phyloP scores from a whole-genome alignment of 2,888 invertebrate species.

The Napeogenes inachia region DNA sequence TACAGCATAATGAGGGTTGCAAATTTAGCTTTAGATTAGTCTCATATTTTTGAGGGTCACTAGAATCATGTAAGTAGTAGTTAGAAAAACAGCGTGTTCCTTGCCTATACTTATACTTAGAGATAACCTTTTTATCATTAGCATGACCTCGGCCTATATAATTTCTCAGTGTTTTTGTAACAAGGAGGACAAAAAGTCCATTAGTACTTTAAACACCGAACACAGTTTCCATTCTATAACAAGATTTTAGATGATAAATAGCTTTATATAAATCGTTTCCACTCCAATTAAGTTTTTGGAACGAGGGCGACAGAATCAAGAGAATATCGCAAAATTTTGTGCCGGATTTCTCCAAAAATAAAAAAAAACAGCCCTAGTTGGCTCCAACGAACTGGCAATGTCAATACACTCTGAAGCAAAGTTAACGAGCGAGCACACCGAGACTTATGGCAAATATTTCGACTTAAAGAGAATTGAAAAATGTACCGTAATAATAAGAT shows the following conservation, averaged over 20 bases:
- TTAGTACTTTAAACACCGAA: slow-evolving; percentile 5
- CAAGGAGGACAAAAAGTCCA: neutral
- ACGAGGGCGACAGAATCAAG: slow-evolving; percentile 16
- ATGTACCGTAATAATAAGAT: slow-evolving; percentile 20
- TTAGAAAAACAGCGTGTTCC: too few relatives aligned
- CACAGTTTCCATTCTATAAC: slow-evolving; percentile 1
- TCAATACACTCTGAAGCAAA: slow-evolving; percentile 56
- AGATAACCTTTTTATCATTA: neutral
- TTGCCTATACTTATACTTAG: too few relatives aligned
- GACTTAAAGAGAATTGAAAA: slow-evolving; percentile 29
- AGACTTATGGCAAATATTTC: slow-evolving; percentile 57
- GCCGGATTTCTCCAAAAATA: slow-evolving; percentile 29
- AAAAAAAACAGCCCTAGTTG: slow-evolving; percentile 35
- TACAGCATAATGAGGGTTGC: too few relatives aligned
- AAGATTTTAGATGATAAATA: slow-evolving; percentile 11
- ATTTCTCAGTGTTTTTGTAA: neutral
- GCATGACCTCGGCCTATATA: neutral
- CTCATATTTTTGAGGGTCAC: too few relatives aligned
- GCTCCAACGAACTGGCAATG: slow-evolving; percentile 65
- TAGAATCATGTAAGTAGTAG: too few relatives aligned
- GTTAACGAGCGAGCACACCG: slow-evolving; percentile 59
- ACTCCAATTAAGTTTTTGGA: slow-evolving; percentile 22
- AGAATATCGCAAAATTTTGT: slow-evolving; percentile 19
- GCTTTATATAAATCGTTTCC: slow-evolving; percentile 18
- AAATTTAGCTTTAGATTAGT: too few relatives aligned